These are phyloP conservation scores for Proales similis DNA, from an alignment of 1,140 invertebrate species.

Conservation along the genomic window DNA sequence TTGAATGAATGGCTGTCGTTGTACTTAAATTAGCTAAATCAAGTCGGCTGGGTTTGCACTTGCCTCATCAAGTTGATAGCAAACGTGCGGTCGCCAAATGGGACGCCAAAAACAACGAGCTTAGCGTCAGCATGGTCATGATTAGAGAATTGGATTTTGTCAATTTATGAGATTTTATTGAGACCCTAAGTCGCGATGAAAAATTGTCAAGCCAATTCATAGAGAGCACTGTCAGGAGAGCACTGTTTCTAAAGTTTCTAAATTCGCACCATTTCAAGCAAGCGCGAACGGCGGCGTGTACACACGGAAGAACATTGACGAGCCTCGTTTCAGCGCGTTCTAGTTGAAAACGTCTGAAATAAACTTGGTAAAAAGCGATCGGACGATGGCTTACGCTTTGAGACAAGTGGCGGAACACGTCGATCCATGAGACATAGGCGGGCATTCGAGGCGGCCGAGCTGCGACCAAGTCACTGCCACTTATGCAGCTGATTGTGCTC, in stretches of 20 bases:
- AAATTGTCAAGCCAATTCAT: too few species aligned
- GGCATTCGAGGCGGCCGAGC: slow-evolving; percentile 19
- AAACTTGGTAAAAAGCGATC: background rate
- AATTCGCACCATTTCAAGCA: too few species aligned
- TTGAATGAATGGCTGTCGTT: background rate
- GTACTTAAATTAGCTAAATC: slow-evolving; percentile 38
- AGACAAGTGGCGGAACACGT: slow-evolving; percentile 15
- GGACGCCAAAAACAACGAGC: slow-evolving; percentile 61
- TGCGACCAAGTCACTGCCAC: slow-evolving; percentile 12
- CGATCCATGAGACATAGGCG: slow-evolving; percentile 27
- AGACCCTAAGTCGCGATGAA: slow-evolving; percentile 72
- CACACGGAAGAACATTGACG: slow-evolving; percentile 19
- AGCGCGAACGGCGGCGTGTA: slow-evolving; percentile 22
- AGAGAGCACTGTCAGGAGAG: too few species aligned
- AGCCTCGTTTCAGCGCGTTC: slow-evolving; percentile 32
- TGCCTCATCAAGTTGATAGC: slow-evolving; percentile 71
- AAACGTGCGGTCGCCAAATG: slow-evolving; percentile 70
- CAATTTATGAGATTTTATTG: slow-evolving; percentile 77
- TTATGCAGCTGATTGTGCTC: slow-evolving; percentile 23
- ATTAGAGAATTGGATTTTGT: slow-evolving; percentile 69
- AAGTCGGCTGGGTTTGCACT: slow-evolving; percentile 61
- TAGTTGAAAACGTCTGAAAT: background rate
- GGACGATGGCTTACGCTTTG: slow-evolving; percentile 31
- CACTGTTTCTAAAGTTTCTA: too few species aligned
- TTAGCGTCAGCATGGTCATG: slow-evolving; percentile 65